Conservation (phyloP, 2,113 vertebrate species). For the Rhinoderma darwinii region DNA sequence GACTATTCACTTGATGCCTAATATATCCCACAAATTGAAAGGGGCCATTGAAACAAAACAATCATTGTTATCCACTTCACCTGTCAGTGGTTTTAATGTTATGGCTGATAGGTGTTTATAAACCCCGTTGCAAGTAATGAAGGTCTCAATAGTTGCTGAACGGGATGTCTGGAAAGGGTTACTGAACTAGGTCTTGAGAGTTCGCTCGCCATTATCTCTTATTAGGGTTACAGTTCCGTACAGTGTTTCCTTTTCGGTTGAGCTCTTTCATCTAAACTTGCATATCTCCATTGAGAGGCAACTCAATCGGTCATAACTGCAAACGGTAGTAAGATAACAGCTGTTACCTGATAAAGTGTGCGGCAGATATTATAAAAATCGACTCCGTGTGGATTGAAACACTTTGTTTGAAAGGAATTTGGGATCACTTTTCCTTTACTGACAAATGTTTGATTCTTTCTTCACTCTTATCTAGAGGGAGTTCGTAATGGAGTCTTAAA, state of each 20-base stretch:
- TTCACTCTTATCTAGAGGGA: slow-evolving; percentile 60
- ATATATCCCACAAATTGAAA: too few relatives aligned
- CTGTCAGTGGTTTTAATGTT: too few relatives aligned
- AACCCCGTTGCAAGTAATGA: neutral
- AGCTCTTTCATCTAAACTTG: neutral
- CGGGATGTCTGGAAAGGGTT: neutral
- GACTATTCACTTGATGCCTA: too few relatives aligned
- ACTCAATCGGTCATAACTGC: slow-evolving; percentile 19
- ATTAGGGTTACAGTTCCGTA: neutral
- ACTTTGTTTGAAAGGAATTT: slow-evolving; percentile 49
- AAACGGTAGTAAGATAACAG: slow-evolving; percentile 12
- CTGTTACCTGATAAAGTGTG: slow-evolving; percentile 20
- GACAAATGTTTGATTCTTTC: slow-evolving; percentile 44
- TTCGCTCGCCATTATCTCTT: slow-evolving; percentile 15
- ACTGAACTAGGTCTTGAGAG: neutral
- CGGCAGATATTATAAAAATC: slow-evolving; percentile 29
- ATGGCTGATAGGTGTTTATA: too few relatives aligned
- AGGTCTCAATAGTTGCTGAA: neutral
- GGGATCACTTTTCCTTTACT: slow-evolving; percentile 47
- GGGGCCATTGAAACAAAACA: too few relatives aligned
- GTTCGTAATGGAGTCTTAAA: slow-evolving; percentile 66
- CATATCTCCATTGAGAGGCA: neutral
- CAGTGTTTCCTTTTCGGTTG: neutral
- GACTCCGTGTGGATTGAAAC: slow-evolving; percentile 17
- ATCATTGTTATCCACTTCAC: too few relatives aligned